Evolutionary conservation across 92 coral and sea anemone genomes (phyloP).

Genomic region (Actinostola sp.): DNA sequence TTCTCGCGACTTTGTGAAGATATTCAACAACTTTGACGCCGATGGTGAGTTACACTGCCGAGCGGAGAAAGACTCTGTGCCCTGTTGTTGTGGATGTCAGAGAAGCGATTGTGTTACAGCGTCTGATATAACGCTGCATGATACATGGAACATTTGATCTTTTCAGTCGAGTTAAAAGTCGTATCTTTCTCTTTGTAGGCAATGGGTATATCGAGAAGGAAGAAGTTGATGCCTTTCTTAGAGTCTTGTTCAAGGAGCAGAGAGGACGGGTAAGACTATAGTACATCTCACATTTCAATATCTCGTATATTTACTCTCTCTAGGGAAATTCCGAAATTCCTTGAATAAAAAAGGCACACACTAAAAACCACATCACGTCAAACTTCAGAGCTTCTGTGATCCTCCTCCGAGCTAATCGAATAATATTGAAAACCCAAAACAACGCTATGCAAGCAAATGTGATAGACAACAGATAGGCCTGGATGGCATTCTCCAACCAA

Average conservation of each 20-base stretch:
- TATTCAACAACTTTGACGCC: slow-evolving; percentile 77
- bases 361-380: slow-evolving; percentile 3
- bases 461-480: neutral
- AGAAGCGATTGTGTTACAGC: neutral
- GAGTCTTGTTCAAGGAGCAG: slow-evolving; percentile 62
- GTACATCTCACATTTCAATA: neutral
- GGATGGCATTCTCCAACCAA: no score
- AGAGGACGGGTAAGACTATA: slow-evolving; percentile 41
- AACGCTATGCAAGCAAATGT: neutral
- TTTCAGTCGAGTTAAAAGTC: neutral
- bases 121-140: neutral
- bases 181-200: slow-evolving; percentile 39
- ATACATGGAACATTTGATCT: slow-evolving; percentile 8
- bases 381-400: neutral
- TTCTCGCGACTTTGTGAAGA: slow-evolving; percentile 77
- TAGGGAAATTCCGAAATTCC: neutral
- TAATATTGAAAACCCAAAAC: neutral
- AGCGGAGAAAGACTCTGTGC: no score
- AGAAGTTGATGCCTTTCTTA: slow-evolving; percentile 68
- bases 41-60: slow-evolving; percentile 66
- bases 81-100: no score
- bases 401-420: neutral
- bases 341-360: neutral
- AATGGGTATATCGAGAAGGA: slow-evolving; percentile 83
- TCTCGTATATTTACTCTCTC: neutral